Percentiles rank a stretch among this genome's conserved stretches.
Conservation (phyloP, 2,797 vertebrate species). For the Tolypeutes matacus region DNA sequence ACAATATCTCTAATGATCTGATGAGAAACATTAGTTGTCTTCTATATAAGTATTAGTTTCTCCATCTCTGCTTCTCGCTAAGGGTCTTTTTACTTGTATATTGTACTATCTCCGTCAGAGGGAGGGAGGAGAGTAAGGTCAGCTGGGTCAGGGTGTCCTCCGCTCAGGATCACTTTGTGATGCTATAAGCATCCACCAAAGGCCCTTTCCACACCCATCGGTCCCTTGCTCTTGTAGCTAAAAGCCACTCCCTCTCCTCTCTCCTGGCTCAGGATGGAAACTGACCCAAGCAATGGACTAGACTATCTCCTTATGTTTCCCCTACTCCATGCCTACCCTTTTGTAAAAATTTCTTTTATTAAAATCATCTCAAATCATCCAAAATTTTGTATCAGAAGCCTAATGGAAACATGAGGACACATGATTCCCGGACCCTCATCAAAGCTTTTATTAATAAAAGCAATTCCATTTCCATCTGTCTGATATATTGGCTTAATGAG, state of each 20-base stretch:
- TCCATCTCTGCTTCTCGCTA: neutral
- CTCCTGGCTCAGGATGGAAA: neutral
- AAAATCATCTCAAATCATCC: neutral
- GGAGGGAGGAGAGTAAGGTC: no score
- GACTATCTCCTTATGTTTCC: neutral
- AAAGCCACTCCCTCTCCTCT: neutral
- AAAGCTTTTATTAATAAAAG: neutral
- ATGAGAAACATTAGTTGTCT: neutral
- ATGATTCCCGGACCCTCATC: neutral
- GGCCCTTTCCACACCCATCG: accelerated
- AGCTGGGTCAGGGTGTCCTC: neutral
- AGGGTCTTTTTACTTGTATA: neutral
- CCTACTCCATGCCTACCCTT: neutral
- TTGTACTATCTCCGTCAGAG: neutral
- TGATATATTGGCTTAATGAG: neutral
- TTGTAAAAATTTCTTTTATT: neutral
- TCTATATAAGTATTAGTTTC: neutral
- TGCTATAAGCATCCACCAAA: neutral
- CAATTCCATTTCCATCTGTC: neutral
- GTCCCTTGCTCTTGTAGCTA: accelerated
- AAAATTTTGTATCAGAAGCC: neutral
- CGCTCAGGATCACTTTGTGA: neutral
- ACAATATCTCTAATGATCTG: neutral
- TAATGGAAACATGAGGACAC: neutral
- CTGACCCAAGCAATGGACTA: neutral